Evolutionary conservation across 2,113 vertebrate species (phyloP).

Genomic region (Alces alces): DNA sequence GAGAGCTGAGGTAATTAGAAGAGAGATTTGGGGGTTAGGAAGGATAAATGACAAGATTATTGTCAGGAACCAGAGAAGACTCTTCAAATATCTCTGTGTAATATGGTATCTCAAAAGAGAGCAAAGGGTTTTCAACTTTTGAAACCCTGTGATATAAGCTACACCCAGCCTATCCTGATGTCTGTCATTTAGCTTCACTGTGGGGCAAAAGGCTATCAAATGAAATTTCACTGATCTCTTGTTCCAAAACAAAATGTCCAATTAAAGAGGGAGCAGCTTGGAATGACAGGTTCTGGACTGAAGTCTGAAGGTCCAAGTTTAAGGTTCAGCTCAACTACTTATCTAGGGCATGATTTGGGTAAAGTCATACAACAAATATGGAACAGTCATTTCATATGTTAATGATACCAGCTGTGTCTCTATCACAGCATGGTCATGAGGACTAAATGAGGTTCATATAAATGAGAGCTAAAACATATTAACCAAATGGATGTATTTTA

Average conservation of each 20-base stretch:
- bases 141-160: background rate
- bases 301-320: background rate
- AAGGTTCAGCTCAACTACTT: background rate
- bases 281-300: background rate
- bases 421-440: background rate
- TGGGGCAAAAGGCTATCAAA: background rate
- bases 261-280: background rate
- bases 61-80: background rate
- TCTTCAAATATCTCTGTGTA: background rate
- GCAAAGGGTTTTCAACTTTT: background rate
- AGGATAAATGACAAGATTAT: background rate
- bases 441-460: background rate
- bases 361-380: background rate
- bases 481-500: background rate
- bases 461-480: background rate
- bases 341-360: background rate
- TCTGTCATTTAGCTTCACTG: background rate
- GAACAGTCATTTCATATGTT: background rate
- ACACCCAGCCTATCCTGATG: background rate
- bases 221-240: background rate
- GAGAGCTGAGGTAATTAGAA: constrained; percentile 22
- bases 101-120: background rate
- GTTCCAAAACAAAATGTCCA: background rate
- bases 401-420: background rate
- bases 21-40: background rate